Conservation (phyloP, 2,797 vertebrate species). For the Podarcis lilfordi region DNA sequence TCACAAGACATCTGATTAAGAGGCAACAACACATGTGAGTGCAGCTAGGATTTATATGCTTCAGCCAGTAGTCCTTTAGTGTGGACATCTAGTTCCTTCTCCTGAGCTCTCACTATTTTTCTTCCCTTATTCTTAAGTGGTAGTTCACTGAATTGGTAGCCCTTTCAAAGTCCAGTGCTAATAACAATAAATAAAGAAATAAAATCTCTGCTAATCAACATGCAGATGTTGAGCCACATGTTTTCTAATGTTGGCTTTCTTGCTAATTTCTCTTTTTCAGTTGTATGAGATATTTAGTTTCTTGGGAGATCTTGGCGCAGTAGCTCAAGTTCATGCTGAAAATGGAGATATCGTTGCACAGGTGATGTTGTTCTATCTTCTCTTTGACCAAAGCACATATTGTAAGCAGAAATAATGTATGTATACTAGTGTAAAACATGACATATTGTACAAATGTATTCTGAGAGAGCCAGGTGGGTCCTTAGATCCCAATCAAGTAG, state of each 20-base stretch:
- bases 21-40: neutral
- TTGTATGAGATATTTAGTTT: slow-evolving; percentile 96
- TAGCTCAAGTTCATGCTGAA: slow-evolving; percentile 97
- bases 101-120: neutral
- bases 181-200: neutral
- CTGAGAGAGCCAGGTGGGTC: neutral
- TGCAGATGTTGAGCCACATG: neutral
- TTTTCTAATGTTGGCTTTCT: slow-evolving; percentile 32
- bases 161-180: neutral
- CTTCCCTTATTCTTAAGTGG: neutral
- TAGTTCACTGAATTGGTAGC: neutral
- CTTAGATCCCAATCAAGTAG: neutral
- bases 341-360: slow-evolving; percentile 98
- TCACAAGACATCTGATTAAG: neutral
- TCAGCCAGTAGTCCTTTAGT: neutral
- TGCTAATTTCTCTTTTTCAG: slow-evolving; percentile 74
- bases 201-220: neutral
- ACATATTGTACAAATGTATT: neutral
- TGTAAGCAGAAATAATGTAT: neutral
- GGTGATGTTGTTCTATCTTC: slow-evolving; percentile 76
- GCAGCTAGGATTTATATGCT: neutral
- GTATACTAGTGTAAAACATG: neutral
- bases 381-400: neutral
- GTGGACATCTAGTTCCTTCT: neutral
- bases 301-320: slow-evolving; percentile 90